Conservation (phyloP, 2,888 invertebrate genomes). For the Plagiodera versicolora region DNA sequence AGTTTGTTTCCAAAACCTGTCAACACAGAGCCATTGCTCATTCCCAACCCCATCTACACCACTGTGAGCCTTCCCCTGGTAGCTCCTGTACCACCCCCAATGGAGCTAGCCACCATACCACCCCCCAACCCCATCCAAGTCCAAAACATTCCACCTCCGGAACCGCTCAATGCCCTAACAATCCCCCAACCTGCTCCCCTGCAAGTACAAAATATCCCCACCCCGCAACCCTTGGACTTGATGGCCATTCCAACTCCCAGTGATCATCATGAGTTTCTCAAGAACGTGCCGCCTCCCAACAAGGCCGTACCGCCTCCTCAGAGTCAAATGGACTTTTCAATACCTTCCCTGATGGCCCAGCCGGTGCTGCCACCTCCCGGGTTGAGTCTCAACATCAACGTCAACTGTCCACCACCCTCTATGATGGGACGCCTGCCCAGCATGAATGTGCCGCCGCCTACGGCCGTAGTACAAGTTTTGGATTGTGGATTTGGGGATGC, state of each 20-base stretch:
- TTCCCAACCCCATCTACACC: constrained; percentile 41
- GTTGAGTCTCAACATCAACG: constrained; percentile 38
- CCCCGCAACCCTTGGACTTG: constrained; percentile 64
- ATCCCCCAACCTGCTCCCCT: constrained; percentile 55
- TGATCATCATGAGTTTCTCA: constrained; percentile 52
- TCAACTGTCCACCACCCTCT: constrained; percentile 34
- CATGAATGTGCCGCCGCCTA: constrained; percentile 57
- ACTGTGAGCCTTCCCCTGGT: constrained; percentile 45
- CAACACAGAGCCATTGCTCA: not conserved
- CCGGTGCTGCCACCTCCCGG: constrained; percentile 52
- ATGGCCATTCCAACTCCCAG: constrained; percentile 59
- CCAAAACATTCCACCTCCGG: constrained; percentile 57
- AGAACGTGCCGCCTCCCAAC: constrained; percentile 55
- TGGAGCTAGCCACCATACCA: constrained; percentile 53
- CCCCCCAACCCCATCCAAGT: constrained; percentile 55
- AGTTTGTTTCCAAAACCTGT: not conserved
- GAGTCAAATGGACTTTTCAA: constrained; percentile 24
- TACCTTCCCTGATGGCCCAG: constrained; percentile 53
- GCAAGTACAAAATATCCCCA: constrained; percentile 63
- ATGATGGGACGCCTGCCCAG: constrained; percentile 41
- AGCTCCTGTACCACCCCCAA: constrained; percentile 45
- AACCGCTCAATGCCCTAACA: constrained; percentile 59
- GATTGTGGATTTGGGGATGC: constrained; percentile 42
- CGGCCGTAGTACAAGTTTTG: constrained; percentile 39
- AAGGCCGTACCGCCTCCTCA: constrained; percentile 54